Base-by-base conservation (phyloP, 2,113 vertebrate genomes). In the Scomber scombrus region DNA sequence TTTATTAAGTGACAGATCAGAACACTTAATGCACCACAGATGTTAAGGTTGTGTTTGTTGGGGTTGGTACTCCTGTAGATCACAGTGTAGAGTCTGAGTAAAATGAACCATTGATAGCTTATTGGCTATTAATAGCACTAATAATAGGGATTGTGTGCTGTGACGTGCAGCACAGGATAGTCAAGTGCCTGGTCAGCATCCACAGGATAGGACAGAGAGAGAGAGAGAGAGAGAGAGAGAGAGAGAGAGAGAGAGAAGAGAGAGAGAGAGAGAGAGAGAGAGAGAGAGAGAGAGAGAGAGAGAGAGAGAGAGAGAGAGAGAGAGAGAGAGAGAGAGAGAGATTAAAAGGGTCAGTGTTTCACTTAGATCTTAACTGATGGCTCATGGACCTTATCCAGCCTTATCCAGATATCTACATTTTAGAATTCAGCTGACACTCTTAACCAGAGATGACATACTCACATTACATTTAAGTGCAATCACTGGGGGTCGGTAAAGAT, bases 51-150 rank as follows among this genome's bases (percentile, higher is more conserved):
- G n/a, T n/a, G n/a, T n/a, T n/a, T n/a, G n/a, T n/a, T n/a, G n/a
- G n/a, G n/a, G n/a, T 14, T 19, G 43, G 13, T 10, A 23, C 21
- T 57, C 5, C 60, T 58, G 31, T 31, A 15, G 31, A 56, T 63
- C 18, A 47, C 11, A 54, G 18, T 61, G 45, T 58, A 13, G 7
- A 8, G 34, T 40, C 34, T 21, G 1, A 57, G 16, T 71, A 9
- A 58, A 80, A 43, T 46, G 13, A 86, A 34, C 55, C 60, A 50
- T 21, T 72, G 71, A 55, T 63, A 46, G 66, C 61, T 88, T 78
- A 85, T 40, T 75, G 70, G 31, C 77, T 91, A 91, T 79, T 79
- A 87, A 85, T 91, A 89, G 67, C 56, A 56, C 19, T 72, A 29
- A 54, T 80, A 57, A 75, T 73, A 12, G 16, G 82, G 87, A 91